Evolutionary conservation across 2,113 vertebrate species (phyloP).

Genomic region (Hippotragus niger): DNA sequence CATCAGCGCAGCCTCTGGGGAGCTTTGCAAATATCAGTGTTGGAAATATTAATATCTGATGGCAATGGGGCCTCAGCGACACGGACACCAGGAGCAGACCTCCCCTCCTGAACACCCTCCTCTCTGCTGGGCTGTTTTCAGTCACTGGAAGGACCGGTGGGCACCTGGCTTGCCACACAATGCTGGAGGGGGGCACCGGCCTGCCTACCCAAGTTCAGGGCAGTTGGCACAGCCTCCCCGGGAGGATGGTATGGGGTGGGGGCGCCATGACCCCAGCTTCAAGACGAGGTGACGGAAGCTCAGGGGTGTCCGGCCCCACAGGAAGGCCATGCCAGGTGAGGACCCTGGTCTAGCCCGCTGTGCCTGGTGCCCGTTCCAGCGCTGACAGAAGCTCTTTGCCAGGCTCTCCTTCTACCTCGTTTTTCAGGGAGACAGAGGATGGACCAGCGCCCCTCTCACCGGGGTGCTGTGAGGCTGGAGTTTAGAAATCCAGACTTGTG

Average conservation of each 20-base stretch:
- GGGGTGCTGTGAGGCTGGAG: rapidly evolving
- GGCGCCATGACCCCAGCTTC: background rate
- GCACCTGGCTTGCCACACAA: rapidly evolving
- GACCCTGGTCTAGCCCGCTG: too few relatives aligned
- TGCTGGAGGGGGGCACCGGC: rapidly evolving
- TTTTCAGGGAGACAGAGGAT: rapidly evolving
- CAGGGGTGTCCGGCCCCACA: rapidly evolving
- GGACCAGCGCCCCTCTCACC: background rate
- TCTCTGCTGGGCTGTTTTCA: background rate
- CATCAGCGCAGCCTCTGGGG: slow-evolving; percentile 57
- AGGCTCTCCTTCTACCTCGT: rapidly evolving
- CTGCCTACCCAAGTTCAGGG: rapidly evolving
- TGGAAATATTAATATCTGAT: background rate
- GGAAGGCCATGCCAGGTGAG: rapidly evolving
- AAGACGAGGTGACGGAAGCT: background rate
- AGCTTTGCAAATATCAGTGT: background rate
- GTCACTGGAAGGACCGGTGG: background rate
- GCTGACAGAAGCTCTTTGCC: rapidly evolving
- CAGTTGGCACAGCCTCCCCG: rapidly evolving
- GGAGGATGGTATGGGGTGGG: background rate
- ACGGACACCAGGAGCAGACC: rapidly evolving
- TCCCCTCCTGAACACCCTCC: rapidly evolving
- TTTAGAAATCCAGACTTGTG: background rate
- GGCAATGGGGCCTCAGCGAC: rapidly evolving
- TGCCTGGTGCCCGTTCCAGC: rapidly evolving